A percentile compares a stretch with the other conserved stretches of the same genome.
Evolutionary conservation across 1,140 invertebrate genomes (phyloP).

Genomic region (Muscidifurax raptorellus): DNA sequence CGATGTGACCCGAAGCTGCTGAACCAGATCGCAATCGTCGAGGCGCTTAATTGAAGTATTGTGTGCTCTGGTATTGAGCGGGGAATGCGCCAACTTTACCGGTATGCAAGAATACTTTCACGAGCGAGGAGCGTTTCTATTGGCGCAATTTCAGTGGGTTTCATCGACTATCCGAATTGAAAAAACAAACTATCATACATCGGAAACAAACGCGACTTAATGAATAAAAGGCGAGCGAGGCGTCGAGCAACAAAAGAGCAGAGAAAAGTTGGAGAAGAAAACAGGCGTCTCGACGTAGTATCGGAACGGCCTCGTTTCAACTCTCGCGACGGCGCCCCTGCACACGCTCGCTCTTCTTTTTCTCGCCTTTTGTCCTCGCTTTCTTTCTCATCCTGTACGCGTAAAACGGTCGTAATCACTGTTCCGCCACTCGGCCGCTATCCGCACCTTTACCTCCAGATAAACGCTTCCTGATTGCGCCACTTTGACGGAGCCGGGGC

Average conservation of each 20-base stretch:
- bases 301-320: neutral
- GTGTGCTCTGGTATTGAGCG: neutral
- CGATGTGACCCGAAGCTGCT: neutral
- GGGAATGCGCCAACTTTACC: neutral
- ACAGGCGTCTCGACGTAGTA: neutral
- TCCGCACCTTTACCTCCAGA: conserved; percentile 23
- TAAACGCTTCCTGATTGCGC: conserved; percentile 52
- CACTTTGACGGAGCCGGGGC: conserved; percentile 25
- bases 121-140: too few relatives aligned
- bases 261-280: neutral
- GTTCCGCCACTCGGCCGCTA: neutral
- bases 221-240: neutral
- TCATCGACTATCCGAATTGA: too few relatives aligned
- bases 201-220: neutral
- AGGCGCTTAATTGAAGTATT: neutral
- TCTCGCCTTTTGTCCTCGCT: conserved; percentile 17
- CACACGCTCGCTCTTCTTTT: neutral
- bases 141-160: too few relatives aligned
- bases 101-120: neutral
- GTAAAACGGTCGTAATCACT: conserved; percentile 45
- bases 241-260: neutral
- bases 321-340: neutral
- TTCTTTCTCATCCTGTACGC: conserved; percentile 16
- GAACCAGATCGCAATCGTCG: neutral
- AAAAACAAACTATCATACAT: too few relatives aligned